Evolutionary conservation across 2,888 invertebrate genomes (phyloP).

Genomic region (Melipona beecheii): DNA sequence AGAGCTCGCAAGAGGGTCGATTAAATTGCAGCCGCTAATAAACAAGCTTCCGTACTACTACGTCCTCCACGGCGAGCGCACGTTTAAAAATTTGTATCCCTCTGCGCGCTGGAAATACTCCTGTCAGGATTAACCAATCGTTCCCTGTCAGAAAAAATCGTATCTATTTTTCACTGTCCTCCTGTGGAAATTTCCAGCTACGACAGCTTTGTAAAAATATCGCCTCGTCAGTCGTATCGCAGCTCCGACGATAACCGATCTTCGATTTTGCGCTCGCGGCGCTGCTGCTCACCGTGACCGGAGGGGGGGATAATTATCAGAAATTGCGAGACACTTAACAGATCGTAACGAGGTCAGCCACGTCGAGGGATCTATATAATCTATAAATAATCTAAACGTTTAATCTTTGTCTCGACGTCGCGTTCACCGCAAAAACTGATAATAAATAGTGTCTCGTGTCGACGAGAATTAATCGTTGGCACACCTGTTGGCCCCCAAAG

Average conservation of each 20-base stretch:
- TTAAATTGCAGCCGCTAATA: no score
- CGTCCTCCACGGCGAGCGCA: not conserved
- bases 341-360: not conserved
- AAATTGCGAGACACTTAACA: not conserved
- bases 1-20: no score
- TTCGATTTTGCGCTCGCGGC: not conserved
- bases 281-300: no score
- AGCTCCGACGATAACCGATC: not conserved
- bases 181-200: not conserved
- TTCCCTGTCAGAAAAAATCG: not conserved
- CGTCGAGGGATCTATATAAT: no score
- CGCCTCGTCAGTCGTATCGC: not conserved
- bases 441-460: not conserved
- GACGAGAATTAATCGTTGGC: slow-evolving; percentile 43
- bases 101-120: not conserved
- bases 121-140: slow-evolving; percentile 13
- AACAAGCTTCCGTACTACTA: not conserved
- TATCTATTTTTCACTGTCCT: slow-evolving; percentile 10
- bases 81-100: not conserved
- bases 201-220: slow-evolving; percentile 8
- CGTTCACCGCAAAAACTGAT: slow-evolving; percentile 9
- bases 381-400: not conserved
- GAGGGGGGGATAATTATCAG: not conserved
- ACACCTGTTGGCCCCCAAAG: slow-evolving; percentile 26
- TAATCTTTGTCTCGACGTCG: not conserved